These are phyloP conservation scores for Sturnus vulgaris DNA, from an alignment of 2,113 vertebrate genomes.

Conservation along the genomic window DNA sequence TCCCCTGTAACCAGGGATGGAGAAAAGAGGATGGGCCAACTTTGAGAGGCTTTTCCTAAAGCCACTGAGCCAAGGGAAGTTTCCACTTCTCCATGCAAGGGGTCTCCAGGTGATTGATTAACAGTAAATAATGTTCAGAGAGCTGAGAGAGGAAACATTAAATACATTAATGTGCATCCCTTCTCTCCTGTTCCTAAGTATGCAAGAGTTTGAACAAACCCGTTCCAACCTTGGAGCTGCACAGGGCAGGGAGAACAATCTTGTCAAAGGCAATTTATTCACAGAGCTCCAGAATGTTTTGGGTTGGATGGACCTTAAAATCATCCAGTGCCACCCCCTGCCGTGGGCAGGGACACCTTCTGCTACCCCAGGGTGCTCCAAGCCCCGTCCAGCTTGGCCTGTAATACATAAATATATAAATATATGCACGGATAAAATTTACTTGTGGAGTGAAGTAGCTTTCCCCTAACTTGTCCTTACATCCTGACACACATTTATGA, in stretches of 20 bases:
- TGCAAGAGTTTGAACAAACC: neutral
- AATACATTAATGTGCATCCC: neutral
- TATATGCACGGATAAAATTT: neutral
- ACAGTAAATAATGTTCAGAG: neutral
- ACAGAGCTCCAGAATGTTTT: neutral
- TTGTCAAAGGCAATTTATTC: neutral
- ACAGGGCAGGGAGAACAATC: neutral
- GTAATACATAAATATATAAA: neutral
- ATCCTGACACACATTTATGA: neutral
- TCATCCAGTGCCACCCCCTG: neutral
- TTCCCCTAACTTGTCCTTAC: neutral
- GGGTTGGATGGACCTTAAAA: neutral
- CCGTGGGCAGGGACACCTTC: neutral
- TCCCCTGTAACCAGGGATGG: accelerated
- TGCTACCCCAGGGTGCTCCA: neutral
- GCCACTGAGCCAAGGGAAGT: neutral
- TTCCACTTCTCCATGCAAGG: neutral
- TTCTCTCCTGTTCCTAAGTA: neutral
- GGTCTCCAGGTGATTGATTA: neutral
- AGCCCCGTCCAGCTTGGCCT: accelerated
- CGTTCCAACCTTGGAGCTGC: neutral
- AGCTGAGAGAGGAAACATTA: neutral
- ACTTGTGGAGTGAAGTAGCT: neutral
- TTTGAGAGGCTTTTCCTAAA: neutral
- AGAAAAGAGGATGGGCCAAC: neutral